phyloP scores from a whole-genome alignment of 1,140 invertebrate genomes.

The Mylabris phalerata region DNA sequence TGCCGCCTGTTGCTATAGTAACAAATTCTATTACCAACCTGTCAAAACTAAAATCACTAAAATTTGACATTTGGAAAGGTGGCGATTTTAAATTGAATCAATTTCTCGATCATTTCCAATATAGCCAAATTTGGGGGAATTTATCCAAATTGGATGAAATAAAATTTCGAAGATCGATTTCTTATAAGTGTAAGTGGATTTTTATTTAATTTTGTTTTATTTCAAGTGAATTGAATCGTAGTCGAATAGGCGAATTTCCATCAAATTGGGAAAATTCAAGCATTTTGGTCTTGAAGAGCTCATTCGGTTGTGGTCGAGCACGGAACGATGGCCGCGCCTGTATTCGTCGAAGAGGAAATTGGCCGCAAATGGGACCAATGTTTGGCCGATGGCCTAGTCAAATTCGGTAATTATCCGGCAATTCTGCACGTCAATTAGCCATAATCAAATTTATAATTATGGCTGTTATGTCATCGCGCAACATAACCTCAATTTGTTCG shows the following conservation, averaged over 20 bases:
- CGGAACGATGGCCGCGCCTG: constrained; percentile 24
- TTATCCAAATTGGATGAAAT: too few relatives aligned
- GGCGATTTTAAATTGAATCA: not conserved
- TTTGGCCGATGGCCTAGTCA: constrained; percentile 53
- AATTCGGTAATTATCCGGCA: constrained; percentile 48
- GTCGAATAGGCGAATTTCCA: too few relatives aligned
- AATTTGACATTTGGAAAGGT: not conserved
- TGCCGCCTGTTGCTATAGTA: not conserved
- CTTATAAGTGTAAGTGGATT: too few relatives aligned
- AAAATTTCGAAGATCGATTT: too few relatives aligned
- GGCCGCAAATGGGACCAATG: constrained; percentile 54
- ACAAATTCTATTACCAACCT: not conserved
- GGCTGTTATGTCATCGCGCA: constrained; percentile 23
- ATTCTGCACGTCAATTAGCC: not conserved
- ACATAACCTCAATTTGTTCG: constrained; percentile 19
- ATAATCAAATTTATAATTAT: too few relatives aligned
- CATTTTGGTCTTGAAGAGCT: too few relatives aligned
- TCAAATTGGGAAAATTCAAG: too few relatives aligned
- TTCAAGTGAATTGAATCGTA: too few relatives aligned
- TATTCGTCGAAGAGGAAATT: constrained; percentile 47
- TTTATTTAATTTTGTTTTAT: too few relatives aligned
- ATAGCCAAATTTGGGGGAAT: too few relatives aligned
- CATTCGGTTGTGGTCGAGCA: not conserved
- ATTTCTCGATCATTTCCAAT: not conserved
- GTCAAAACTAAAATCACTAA: not conserved